Evolutionary conservation across 2,888 invertebrate genomes (phyloP).

Genomic region (Pyrgus malvae): DNA sequence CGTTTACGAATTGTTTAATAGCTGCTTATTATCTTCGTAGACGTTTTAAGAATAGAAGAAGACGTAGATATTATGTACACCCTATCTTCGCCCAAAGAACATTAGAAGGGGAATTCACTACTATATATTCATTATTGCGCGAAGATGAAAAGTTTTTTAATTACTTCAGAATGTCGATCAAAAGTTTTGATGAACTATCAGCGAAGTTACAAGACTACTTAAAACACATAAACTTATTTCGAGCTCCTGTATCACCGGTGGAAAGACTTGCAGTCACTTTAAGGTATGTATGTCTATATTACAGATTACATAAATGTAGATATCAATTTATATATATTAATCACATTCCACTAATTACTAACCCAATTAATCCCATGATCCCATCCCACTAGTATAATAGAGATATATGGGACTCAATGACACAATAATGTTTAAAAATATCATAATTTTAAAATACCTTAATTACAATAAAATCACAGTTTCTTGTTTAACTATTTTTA

Average conservation of each 20-base stretch:
- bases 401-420: not conserved
- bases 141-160: slow-evolving; percentile 27
- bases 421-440: not conserved
- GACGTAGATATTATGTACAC: slow-evolving; percentile 29
- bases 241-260: slow-evolving; percentile 28
- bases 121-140: slow-evolving; percentile 18
- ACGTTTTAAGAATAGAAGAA: not conserved
- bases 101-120: slow-evolving; percentile 24
- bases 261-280: slow-evolving; percentile 30
- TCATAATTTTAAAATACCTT: not conserved
- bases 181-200: slow-evolving; percentile 30
- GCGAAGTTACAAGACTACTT: slow-evolving; percentile 27
- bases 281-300: slow-evolving; percentile 26
- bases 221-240: slow-evolving; percentile 24
- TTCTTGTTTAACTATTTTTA: not conserved
- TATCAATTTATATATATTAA: not conserved
- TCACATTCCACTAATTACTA: not conserved
- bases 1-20: slow-evolving; percentile 9
- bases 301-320: slow-evolving; percentile 5
- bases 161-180: slow-evolving; percentile 29
- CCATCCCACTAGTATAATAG: not conserved
- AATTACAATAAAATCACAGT: not conserved
- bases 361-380: not conserved
- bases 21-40: slow-evolving; percentile 29
- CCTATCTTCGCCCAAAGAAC: slow-evolving; percentile 23